Base-by-base conservation (phyloP, 2,113 vertebrate species). In the Trogon melanurus region DNA sequence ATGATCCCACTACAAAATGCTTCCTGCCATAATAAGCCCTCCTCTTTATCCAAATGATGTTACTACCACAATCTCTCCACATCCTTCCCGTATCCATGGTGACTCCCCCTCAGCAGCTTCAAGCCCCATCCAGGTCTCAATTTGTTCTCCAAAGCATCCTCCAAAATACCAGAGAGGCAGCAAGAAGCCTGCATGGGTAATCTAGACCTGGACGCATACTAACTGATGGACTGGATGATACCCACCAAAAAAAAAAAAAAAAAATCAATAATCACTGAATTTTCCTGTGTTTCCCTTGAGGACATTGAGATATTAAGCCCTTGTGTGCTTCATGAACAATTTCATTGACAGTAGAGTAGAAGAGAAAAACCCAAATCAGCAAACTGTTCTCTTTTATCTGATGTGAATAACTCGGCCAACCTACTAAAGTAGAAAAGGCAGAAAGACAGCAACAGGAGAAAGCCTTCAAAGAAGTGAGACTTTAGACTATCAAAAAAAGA, bases 381-480 rank as follows among this genome's bases (percentile, higher is more conserved):
- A 2, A 93, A 85, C 19, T 74, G 32, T 29, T 44, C 11, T 81
- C 57, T 79, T 38, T 50, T 22, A 58, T 65, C 51, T 92, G 56
- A 80, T 81, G 36, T 70, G 65, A 91, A 89, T 86, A 94, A 94
- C 13, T 84, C 51, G 16, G 32, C 26, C 69, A 84, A 32, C 21
- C 64, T n/a, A n/a, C 47, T 74, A 36, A 74, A 81, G 51, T 14
- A 5, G 50, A 92, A 94, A 38, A 93, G 20, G 25, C 34, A 85
- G 71, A 74, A 93, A 89, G 57, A 82, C 44, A 85, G 12, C 0
- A 0, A 93, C 41, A 88, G 29, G 14, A 92, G 45, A 88, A 90
- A 96, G 62, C 75, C 62, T 88, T 62, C 54, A 89, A 92, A 27
- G 73, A 89, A 90, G 41, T 25, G 15, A 80, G 23, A 62, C 16